Base-by-base conservation (phyloP, 2,797 vertebrate species). In the Gastrophryne carolinensis region DNA sequence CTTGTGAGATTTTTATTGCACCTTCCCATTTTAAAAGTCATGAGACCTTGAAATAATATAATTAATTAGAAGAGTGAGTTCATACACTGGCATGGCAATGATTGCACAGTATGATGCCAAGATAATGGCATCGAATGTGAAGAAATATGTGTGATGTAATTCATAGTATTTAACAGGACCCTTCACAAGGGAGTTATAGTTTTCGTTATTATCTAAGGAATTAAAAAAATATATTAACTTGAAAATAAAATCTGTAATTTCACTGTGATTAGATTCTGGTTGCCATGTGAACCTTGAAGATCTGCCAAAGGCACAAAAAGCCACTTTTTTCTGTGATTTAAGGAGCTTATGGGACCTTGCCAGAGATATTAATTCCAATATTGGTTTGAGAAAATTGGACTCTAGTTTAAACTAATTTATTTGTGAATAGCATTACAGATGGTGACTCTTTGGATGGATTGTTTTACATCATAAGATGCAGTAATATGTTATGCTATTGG, bases 191-290 rank as follows among this genome's bases (percentile, higher is more conserved):
- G 73, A 70, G 6, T 41, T 44, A 3, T 24, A 39, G 15, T 62
- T 52, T 60, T 32, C 24, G 54, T 62, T 62, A 76, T 63, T 49
- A 47, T 30, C 41, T 7, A 29, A 47, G 49, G 9, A 70, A 52
- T 34, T 12, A 35, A n/a, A 68, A 68, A 58, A 60, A 62, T 39
- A 60, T 63, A 70, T 70, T 53, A 44, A 44, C 49, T 76, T n/a
- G 5, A 61, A 63, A 53, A 63, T 44, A 69, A 76, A 69, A 63
- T 76, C 65, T 35, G 73, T 56, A 70, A 70, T 62, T 70, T 70
- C 47, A 63, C 56, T 27, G 44, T 75, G 60, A 69, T 69, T 47
- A 67, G 47, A 62, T 69, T 69, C 57, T 50, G 23, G 73, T 70
- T 76, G 32, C 66, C 29, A 70, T 76, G 73, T 53, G 65, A 76